These are phyloP conservation scores for Aulostomus chinensis DNA, from an alignment of 2,797 vertebrate genomes.

Conservation along the genomic window DNA sequence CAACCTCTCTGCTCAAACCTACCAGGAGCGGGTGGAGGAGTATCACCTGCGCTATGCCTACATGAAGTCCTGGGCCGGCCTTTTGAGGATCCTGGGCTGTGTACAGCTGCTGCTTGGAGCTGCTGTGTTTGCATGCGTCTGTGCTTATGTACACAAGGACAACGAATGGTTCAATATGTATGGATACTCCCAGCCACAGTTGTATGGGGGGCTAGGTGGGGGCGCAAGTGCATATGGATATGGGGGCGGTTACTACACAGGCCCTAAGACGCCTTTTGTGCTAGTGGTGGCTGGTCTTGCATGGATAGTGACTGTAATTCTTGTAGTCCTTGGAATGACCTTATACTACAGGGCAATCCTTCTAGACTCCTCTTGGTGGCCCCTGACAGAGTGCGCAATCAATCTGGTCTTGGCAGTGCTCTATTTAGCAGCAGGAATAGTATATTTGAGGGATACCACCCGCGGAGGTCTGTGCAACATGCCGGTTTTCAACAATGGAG, in stretches of 20 bases:
- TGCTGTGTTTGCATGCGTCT: constrained; percentile 93
- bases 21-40: constrained; percentile 87
- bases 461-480: constrained; percentile 93
- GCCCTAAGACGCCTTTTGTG: constrained; percentile 93
- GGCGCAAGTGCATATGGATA: constrained; percentile 64
- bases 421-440: constrained; percentile 87
- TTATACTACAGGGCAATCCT: constrained; percentile 98
- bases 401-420: constrained; percentile 90
- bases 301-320: constrained; percentile 89
- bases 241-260: constrained; percentile 83
- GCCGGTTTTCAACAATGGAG: constrained; percentile 87
- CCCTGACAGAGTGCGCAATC: constrained; percentile 91
- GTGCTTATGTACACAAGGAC: constrained; percentile 96
- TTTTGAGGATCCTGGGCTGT: constrained; percentile 90
- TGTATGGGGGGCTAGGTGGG: constrained; percentile 73
- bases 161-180: constrained; percentile 97
- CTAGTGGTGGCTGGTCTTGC: constrained; percentile 89
- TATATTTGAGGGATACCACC: constrained; percentile 92
- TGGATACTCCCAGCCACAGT: constrained; percentile 85
- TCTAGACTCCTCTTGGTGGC: constrained; percentile 96
- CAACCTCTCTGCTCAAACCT: constrained; percentile 79
- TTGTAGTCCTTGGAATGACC: constrained; percentile 94
- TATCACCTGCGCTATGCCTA: constrained; percentile 89
- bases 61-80: constrained; percentile 98
- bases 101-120: constrained; percentile 92